phyloP scores from a whole-genome alignment of 1,140 invertebrate species.

The Oedothorax gibbosus region DNA sequence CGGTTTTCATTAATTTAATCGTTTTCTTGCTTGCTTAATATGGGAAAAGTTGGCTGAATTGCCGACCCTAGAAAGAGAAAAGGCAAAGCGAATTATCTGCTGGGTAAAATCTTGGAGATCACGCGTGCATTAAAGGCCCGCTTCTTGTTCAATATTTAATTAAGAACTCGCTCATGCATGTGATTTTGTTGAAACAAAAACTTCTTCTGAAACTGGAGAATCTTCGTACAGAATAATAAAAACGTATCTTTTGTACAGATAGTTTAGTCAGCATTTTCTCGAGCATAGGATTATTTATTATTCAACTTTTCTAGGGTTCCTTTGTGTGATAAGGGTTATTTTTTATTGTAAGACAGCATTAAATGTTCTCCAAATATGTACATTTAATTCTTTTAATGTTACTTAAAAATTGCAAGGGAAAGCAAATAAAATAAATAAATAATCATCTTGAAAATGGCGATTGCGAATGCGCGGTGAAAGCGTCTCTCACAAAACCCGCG shows the following conservation, averaged over 20 bases:
- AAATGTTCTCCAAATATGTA: too few relatives aligned
- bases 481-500: too few relatives aligned
- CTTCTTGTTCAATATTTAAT: constrained; percentile 32
- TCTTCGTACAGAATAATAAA: neutral
- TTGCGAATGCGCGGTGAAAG: too few relatives aligned
- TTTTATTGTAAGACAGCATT: too few relatives aligned
- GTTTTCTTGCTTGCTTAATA: neutral
- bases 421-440: too few relatives aligned
- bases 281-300: too few relatives aligned
- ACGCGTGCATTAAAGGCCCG: constrained; percentile 17
- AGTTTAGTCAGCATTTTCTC: constrained; percentile 1
- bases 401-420: too few relatives aligned
- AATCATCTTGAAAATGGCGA: too few relatives aligned
- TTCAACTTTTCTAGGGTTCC: neutral
- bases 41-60: neutral
- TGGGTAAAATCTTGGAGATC: constrained; percentile 13
- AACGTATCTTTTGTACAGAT: neutral
- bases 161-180: neutral
- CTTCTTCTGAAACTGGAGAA: neutral
- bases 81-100: neutral
- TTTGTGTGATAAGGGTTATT: neutral
- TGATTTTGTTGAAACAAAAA: constrained; percentile 17
- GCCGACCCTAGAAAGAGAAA: neutral
- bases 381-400: too few relatives aligned
- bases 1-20: too few relatives aligned